These are phyloP conservation scores for Nomada fucata DNA, from an alignment of 2,888 invertebrate species.

Conservation along the genomic window DNA sequence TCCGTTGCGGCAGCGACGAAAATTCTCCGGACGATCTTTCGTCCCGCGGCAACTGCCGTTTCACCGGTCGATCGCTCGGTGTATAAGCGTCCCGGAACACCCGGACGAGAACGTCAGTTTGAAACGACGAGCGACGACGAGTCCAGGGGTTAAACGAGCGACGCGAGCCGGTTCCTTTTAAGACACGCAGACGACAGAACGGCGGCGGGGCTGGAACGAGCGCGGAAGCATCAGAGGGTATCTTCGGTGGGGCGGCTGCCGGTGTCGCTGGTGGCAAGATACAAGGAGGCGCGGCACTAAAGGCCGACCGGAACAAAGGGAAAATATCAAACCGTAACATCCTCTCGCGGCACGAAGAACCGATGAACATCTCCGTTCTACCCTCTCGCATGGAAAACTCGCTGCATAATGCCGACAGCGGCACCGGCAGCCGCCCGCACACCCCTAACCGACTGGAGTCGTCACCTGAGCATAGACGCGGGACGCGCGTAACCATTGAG, in stretches of 20 bases:
- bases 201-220: slow-evolving; percentile 31
- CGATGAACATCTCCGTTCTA: slow-evolving; percentile 63
- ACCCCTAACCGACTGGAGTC: slow-evolving; percentile 37
- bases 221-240: not conserved
- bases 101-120: not conserved
- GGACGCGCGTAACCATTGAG: slow-evolving; percentile 63
- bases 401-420: slow-evolving; percentile 57
- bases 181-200: slow-evolving; percentile 4
- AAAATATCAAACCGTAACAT: slow-evolving; percentile 61
- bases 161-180: slow-evolving; percentile 17
- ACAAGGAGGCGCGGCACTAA: slow-evolving; percentile 43
- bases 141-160: slow-evolving; percentile 17
- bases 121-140: not conserved
- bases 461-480: slow-evolving; percentile 64
- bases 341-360: slow-evolving; percentile 58
- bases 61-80: too few relatives aligned
- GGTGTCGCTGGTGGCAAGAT: slow-evolving; percentile 36
- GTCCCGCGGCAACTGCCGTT: too few relatives aligned
- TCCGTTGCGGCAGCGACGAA: too few relatives aligned
- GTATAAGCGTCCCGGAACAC: not conserved
- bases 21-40: too few relatives aligned
- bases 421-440: slow-evolving; percentile 6
- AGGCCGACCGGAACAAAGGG: slow-evolving; percentile 48
- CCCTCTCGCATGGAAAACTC: slow-evolving; percentile 59
- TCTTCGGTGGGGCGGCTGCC: slow-evolving; percentile 32